Evolutionary conservation across 1,140 invertebrate genomes (phyloP), one percentile per base, ranked within the genome.

Genomic region (Aphaenogaster rudis): DNA sequence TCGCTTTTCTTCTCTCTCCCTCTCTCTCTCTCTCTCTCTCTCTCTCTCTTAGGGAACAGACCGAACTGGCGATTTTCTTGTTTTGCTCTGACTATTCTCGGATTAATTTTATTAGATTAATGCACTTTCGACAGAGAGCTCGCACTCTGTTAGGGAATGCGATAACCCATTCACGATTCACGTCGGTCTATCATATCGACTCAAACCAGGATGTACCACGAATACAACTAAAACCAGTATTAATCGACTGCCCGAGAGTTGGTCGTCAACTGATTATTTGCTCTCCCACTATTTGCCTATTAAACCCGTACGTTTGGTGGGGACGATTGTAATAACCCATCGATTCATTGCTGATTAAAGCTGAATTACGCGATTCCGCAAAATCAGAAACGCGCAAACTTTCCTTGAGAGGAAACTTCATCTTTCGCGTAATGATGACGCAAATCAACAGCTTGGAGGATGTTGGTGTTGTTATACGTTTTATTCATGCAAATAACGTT

Each of bases 301-400:
- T 76, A 84, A 82, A 74, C 48, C 48, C 15, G 52, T 6, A 6
- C 2, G 5, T 48, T 50, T 0, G 39, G 54, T 63, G 69, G 80
- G 69, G 69, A 39, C 4, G 33, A 36, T 48, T 2, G 11, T 45
- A 28, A 28, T 28, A 28, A 28, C 28, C 28, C 28, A 28, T 28
- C 28, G 28, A 28, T 21, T 42, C 36, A 4, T 67, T 67, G 4
- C 3, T 5, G 9, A 13, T 21, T 21, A 45, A 42, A 45, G 5
- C 9, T 21, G 4, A 63, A 67, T 45, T 17, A 9, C 0, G n/a
- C 9, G n/a, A 21, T 21, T 45, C n/a, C 5, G 39, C 17, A 11
- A 42, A 42, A 21, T 45, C 28, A 2, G 5, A 64, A 39, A 39
- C 2, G 15, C 36, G 8, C 15, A 17, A 39, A 2, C 7, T 66